Evolutionary conservation across 2,113 vertebrate species (phyloP), one percentile per base, ranked within the genome.

Genomic region (Psilopogon haemacephalus): DNA sequence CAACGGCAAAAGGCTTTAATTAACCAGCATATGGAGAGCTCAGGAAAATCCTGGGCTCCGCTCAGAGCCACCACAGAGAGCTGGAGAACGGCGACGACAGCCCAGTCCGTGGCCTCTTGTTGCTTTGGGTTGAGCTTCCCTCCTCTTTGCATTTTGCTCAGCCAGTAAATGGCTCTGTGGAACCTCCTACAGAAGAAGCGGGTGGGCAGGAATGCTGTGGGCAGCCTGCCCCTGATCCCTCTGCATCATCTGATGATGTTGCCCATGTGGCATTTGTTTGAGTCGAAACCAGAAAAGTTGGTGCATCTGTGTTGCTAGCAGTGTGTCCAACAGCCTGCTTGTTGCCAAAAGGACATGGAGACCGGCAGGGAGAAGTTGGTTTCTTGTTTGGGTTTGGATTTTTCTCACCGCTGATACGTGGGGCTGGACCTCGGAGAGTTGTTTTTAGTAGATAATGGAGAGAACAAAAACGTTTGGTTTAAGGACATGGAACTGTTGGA

Each of bases 21-120:
- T 93, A 93, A 26, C 48, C 52, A 3, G 72, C 91, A 91, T 54
- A 84, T 84, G 88, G 93, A 85, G 87, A 69, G 94, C 91, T 62
- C 27, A 28, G 85, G 60, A 48, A 2, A 54, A 74, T 1, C 2
- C 87, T 84, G 81, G 84, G 17, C 84, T 26, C 50, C 0, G 20
- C 91, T 80, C 75, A 5, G 84, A 94, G 84, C 71, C 87, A 13
- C 86, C 13, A 0, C 84, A 32, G 96, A 10, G 81, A 85, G 67
- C 30, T 42, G 2, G 40, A 60, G 87, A 74, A 68, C 11, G 18
- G 84, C 21, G 91, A 73, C 46, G 18, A 62, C 89, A 89, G 93
- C 87, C 84, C 0, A 0, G 46, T 58, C 94, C 4, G 0, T 42
- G 3, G 77, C 81, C 90, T 74, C 82, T 4, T 82, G 81, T 32